These are phyloP conservation scores for Philopotamus ludificatus DNA, from an alignment of 1,140 invertebrate genomes.

Conservation along the genomic window DNA sequence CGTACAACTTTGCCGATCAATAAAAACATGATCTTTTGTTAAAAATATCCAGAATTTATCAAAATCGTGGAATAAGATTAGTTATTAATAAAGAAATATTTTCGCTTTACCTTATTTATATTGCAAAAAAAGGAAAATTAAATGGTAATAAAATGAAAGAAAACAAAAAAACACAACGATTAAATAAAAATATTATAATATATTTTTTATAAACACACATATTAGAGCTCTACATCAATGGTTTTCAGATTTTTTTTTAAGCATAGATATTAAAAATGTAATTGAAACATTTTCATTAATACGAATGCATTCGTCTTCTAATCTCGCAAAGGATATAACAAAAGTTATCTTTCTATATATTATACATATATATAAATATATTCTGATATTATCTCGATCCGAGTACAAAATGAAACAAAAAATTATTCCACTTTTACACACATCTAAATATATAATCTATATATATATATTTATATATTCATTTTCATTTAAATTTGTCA, in stretches of 20 bases:
- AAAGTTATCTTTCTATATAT: conserved; percentile 28
- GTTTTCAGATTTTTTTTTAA: conserved; percentile 35
- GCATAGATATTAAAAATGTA: conserved; percentile 35
- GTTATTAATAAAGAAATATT: neutral
- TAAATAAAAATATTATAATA: conserved; percentile 43
- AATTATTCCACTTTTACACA: neutral
- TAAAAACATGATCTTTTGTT: neutral
- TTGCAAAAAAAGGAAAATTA: neutral
- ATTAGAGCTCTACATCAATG: conserved; percentile 41
- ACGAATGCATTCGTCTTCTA: conserved; percentile 33
- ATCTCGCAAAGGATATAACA: conserved; percentile 30
- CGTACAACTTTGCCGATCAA: no score
- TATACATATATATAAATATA: conserved; percentile 9
- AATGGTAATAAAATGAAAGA: conserved; percentile 2
- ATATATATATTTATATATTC: conserved; percentile 9
- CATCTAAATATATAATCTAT: conserved; percentile 3
- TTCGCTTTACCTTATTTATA: neutral
- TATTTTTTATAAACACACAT: conserved; percentile 42
- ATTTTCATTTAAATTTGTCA: conserved; percentile 2
- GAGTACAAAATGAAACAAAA: conserved; percentile 1
- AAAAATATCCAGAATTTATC: neutral
- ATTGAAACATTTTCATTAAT: conserved; percentile 32
- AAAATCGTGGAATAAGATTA: neutral
- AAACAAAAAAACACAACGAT: conserved; percentile 39
- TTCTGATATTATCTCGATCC: neutral